These are phyloP conservation scores for Cyprinodon brontotheroides DNA, from an alignment of 2,113 vertebrate species.

Conservation along the genomic window DNA sequence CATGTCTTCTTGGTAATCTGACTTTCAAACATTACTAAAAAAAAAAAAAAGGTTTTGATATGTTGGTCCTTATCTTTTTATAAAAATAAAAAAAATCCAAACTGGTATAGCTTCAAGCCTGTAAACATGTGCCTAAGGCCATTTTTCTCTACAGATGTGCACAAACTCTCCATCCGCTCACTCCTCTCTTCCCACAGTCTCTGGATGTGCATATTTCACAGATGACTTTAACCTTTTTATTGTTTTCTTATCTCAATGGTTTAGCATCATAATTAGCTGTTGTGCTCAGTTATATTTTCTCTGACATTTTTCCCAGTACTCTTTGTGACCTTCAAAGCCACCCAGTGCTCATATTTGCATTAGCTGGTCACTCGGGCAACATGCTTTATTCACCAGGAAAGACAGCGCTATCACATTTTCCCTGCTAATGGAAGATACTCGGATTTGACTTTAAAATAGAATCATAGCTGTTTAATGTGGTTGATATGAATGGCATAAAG, in stretches of 20 bases:
- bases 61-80: conserved; percentile 27
- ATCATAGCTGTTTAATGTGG: conserved; percentile 40
- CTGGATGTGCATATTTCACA: conserved; percentile 23
- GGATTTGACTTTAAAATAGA: conserved; percentile 32
- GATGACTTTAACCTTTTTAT: conserved; percentile 30
- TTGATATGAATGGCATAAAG: conserved; percentile 34
- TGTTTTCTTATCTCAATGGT: conserved; percentile 20
- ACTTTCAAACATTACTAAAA: conserved; percentile 44
- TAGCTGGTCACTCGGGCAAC: conserved; percentile 25
- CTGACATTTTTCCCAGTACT: conserved; percentile 44
- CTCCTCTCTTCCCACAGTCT: not conserved
- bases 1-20: conserved; percentile 55
- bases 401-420: conserved; percentile 20
- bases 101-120: conserved; percentile 20
- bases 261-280: conserved; percentile 23
- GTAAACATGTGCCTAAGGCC: conserved; percentile 4
- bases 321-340: conserved; percentile 38
- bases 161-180: conserved; percentile 8
- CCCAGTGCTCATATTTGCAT: conserved; percentile 29
- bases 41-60: conserved; percentile 22
- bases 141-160: conserved; percentile 31
- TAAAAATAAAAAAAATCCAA: conserved; percentile 21
- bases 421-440: conserved; percentile 31
- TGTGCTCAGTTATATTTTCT: conserved; percentile 36
- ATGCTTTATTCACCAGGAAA: conserved; percentile 39